Evolutionary conservation across 1,140 invertebrate species (phyloP), one percentile per base, ranked within the genome.

Genomic region (Drosophila neocordata): DNA sequence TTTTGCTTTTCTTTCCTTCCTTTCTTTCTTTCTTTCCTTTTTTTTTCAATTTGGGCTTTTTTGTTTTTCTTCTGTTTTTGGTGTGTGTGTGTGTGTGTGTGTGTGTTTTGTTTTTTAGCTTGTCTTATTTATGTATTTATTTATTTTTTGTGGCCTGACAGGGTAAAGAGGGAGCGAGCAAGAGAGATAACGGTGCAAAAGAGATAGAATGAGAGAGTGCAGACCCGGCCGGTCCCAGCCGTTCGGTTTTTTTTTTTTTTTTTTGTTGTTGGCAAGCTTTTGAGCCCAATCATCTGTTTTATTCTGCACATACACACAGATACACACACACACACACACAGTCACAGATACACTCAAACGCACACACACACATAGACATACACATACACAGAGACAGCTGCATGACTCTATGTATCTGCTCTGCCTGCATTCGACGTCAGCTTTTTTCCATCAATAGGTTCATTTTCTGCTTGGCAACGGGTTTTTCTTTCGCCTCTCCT

Each of bases 381-480:
- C 67, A 60, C 62, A 75, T 70, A 85, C 81, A 87, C 81, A 87
- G 81, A 77, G 82, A 77, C 78, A 85, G 63, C 62, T 73, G 31
- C 53, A 27, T 34, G 53, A 18, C 53, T 73, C 65, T 65, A 76
- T 75, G 72, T 76, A 74, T 74, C 70, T 77, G n/a, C 77, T 72
- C 31, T 78, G 81, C 74, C 72, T 80, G 82, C 82, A 85, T 75
- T 87, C 56, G 82, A 75, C 77, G 67, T 87, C 82, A 87, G 78
- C 82, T 85, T 81, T 77, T 77, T 74, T 87, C 77, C 82, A 83
- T 84, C 80, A 84, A 84, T 84, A 84, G 41, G 80, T 83, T 83
- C 80, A 84, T 84, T 84, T 83, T 84, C 72, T 84, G 80, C 80
- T 73, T 84, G 80, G 80, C 75, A 75, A 85, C 77, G 77, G 58